phyloP scores from a whole-genome alignment of 2,797 vertebrate genomes.

The Platalea minor region DNA sequence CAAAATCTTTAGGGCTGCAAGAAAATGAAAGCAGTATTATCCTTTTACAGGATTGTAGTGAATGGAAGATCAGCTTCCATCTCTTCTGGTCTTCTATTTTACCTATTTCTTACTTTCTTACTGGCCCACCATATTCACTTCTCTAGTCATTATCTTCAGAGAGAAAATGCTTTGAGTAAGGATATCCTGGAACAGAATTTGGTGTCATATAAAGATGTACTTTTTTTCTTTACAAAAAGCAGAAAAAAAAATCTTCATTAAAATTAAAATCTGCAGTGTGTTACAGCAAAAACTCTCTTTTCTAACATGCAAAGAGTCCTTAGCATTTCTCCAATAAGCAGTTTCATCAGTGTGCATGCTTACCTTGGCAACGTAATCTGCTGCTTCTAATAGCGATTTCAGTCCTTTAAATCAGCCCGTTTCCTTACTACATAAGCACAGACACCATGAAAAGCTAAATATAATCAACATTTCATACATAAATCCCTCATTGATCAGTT shows the following conservation, averaged over 20 bases:
- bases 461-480: slow-evolving; percentile 18
- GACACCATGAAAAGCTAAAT: slow-evolving; percentile 5
- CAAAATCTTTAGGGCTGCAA: background rate
- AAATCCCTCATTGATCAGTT: background rate
- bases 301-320: background rate
- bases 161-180: background rate
- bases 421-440: background rate
- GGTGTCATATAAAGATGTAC: background rate
- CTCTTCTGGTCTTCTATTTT: background rate
- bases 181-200: background rate
- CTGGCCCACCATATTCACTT: background rate
- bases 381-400: slow-evolving; percentile 9
- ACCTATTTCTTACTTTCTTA: background rate
- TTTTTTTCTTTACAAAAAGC: background rate
- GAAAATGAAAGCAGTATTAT: background rate
- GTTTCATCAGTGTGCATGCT: slow-evolving; percentile 9
- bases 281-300: background rate
- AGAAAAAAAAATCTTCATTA: background rate
- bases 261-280: background rate
- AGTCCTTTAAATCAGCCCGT: slow-evolving; percentile 32
- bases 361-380: slow-evolving; percentile 66
- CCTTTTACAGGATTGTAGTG: background rate
- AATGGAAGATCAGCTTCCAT: background rate
- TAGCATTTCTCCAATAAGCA: background rate
- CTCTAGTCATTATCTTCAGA: background rate